Percentiles rank a stretch among this genome's conserved stretches.
These are phyloP conservation scores for Heliothis subflexa DNA, from an alignment of 1,140 invertebrate genomes.

Conservation along the genomic window DNA sequence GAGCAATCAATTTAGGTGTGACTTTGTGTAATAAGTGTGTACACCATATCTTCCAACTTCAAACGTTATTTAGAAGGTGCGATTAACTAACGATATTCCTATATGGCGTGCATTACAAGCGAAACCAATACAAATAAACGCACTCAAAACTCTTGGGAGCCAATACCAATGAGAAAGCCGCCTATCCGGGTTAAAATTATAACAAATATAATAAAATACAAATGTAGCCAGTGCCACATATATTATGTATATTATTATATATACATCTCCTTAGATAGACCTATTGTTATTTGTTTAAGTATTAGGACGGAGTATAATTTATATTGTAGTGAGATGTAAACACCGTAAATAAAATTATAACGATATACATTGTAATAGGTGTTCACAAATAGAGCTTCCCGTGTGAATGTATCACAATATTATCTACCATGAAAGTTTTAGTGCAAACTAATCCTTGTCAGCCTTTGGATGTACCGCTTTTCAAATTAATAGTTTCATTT, in stretches of 20 bases:
- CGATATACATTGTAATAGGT: conserved; percentile 65
- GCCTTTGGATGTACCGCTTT: not conserved
- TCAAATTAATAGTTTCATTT: not conserved
- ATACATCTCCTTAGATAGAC: conserved; percentile 80
- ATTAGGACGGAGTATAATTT: conserved; percentile 76
- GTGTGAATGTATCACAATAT: conserved; percentile 67
- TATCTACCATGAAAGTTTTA: conserved; percentile 71
- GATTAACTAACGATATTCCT: conserved; percentile 18
- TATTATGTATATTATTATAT: conserved; percentile 78
- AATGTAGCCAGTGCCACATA: conserved; percentile 81
- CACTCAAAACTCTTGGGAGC: not conserved
- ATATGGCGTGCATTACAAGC: conserved; percentile 21
- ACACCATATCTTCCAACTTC: conserved; percentile 46
- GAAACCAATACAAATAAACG: not conserved
- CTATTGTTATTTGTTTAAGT: conserved; percentile 82
- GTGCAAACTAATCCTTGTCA: conserved; percentile 17
- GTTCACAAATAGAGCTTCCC: conserved; percentile 82
- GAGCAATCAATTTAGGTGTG: conserved; percentile 37
- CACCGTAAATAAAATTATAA: conserved; percentile 68
- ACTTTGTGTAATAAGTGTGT: conserved; percentile 28
- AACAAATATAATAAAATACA: conserved; percentile 50
- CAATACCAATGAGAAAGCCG: not conserved
- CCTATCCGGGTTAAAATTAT: not conserved
- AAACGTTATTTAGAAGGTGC: conserved; percentile 25
- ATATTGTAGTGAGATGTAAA: conserved; percentile 77